Percentiles rank a stretch among this genome's conserved stretches.
These are phyloP conservation scores for Pimpla rufipes DNA, from an alignment of 2,888 invertebrate genomes.

Conservation along the genomic window DNA sequence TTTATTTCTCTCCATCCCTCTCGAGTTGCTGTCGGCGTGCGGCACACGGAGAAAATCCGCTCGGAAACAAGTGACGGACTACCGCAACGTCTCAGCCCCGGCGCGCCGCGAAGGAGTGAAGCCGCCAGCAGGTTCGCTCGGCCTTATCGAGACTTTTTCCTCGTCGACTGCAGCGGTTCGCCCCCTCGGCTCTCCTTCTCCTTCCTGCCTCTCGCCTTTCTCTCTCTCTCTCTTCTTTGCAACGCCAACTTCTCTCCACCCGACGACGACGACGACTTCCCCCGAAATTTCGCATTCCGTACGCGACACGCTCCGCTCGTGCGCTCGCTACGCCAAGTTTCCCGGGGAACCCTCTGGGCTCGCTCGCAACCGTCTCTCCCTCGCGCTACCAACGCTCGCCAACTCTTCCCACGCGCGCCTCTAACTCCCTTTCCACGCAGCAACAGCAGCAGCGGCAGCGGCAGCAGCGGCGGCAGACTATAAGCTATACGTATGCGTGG, in stretches of 20 bases:
- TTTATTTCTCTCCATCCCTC: constrained; percentile 5
- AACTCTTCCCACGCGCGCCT: constrained; percentile 46
- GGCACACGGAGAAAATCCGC: constrained; percentile 55
- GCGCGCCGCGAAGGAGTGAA: constrained; percentile 44
- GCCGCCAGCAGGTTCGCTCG: constrained; percentile 14
- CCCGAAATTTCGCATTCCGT: constrained; percentile 77
- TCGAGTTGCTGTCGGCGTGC: constrained; percentile 11
- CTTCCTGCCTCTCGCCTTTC: not conserved
- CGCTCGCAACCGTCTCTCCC: constrained; percentile 37
- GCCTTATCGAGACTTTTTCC: constrained; percentile 44
- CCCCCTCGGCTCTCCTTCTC: constrained; percentile 11
- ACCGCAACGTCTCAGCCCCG: constrained; percentile 57
- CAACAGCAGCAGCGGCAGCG: constrained; percentile 20
- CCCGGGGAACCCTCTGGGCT: constrained; percentile 56
- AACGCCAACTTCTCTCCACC: constrained; percentile 57
- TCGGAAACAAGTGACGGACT: constrained; percentile 63
- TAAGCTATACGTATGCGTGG: constrained; percentile 59
- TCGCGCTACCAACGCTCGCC: constrained; percentile 14
- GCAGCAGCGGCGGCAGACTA: constrained; percentile 45
- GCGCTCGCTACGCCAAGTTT: constrained; percentile 68
- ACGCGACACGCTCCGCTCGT: constrained; percentile 71
- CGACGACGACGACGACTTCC: constrained; percentile 71
- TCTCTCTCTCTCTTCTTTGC: constrained; percentile 19
- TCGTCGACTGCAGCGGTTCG: constrained; percentile 31
- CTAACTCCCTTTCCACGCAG: constrained; percentile 47